Conservation (phyloP, 2,113 vertebrate species). For the Corythoichthys haematopterus region DNA sequence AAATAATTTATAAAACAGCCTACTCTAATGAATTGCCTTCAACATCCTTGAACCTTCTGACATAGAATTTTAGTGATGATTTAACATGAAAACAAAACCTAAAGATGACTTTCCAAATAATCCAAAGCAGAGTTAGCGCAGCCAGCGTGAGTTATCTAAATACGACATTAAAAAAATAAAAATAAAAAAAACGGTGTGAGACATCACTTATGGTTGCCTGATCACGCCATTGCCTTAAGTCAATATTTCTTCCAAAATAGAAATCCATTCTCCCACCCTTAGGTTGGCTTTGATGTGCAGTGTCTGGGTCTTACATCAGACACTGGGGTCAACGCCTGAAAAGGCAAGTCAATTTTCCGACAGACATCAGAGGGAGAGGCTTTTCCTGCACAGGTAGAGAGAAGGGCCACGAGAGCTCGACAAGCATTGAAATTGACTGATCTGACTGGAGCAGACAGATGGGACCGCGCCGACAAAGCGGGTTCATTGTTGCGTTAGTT, state of each 20-base stretch:
- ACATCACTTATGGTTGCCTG: conserved; percentile 36
- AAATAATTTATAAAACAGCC: not conserved
- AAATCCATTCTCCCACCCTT: conserved; percentile 62
- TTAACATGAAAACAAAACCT: not conserved
- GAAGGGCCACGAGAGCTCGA: conserved; percentile 31
- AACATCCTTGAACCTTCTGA: not conserved
- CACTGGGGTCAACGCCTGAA: conserved; percentile 74
- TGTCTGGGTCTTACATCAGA: conserved; percentile 78
- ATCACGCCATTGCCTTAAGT: conserved; percentile 58
- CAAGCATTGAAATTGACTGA: conserved; percentile 39
- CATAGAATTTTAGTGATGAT: not conserved
- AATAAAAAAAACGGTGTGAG: conserved; percentile 19
- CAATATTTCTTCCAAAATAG: conserved; percentile 67
- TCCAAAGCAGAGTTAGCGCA: conserved; percentile 15
- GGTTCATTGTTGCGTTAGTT: conserved; percentile 49
- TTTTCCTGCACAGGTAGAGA: conserved; percentile 52
- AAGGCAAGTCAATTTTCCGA: conserved; percentile 73
- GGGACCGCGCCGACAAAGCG: conserved; percentile 45
- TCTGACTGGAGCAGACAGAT: conserved; percentile 60
- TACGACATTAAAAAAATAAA: conserved; percentile 24
- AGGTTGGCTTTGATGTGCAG: conserved; percentile 72
- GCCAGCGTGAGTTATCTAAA: not conserved
- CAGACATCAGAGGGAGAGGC: conserved; percentile 62
- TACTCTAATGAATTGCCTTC: not conserved
- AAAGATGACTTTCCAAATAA: conserved; percentile 8